phyloP scores from a whole-genome alignment of 2,113 vertebrate species.

The Murina feae region DNA sequence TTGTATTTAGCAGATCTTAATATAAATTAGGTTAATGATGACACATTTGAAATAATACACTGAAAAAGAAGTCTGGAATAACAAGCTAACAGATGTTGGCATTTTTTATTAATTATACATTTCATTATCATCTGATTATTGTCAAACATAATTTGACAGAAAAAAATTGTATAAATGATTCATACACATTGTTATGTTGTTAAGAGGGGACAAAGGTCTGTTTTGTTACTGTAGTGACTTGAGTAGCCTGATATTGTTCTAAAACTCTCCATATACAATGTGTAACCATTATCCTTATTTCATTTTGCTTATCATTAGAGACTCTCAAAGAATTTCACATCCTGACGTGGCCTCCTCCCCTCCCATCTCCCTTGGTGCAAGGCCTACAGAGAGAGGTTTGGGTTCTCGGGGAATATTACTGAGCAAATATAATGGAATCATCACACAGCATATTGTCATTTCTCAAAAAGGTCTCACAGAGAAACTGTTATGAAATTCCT shows the following conservation, averaged over 20 bases:
- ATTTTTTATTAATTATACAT: conserved; percentile 90
- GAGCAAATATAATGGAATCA: not conserved
- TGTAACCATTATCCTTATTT: conserved; percentile 6
- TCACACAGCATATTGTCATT: not conserved
- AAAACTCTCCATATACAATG: conserved; percentile 39
- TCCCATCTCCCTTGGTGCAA: not conserved
- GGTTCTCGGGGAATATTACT: not conserved
- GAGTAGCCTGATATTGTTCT: conserved; percentile 69
- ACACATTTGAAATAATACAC: conserved; percentile 82
- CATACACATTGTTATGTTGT: conserved; percentile 74
- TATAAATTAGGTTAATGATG: conserved; percentile 86
- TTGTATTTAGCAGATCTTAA: conserved; percentile 85
- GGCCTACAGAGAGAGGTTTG: not conserved
- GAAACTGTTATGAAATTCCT: not conserved
- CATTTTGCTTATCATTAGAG: not conserved
- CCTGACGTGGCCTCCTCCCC: not conserved
- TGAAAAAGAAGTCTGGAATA: conserved; percentile 82
- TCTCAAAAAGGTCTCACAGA: not conserved
- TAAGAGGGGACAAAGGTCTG: conserved; percentile 63
- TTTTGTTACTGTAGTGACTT: conserved; percentile 75
- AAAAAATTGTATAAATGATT: conserved; percentile 79
- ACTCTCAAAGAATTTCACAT: not conserved
- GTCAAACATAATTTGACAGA: conserved; percentile 84
- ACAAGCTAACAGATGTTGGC: conserved; percentile 87
- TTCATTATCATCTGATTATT: conserved; percentile 88